A percentile compares a stretch with the other conserved stretches of the same genome.
Evolutionary conservation across 35 echinoderm and acorn worm genomes (phyloP).

Genomic region (Chiridota heheva): DNA sequence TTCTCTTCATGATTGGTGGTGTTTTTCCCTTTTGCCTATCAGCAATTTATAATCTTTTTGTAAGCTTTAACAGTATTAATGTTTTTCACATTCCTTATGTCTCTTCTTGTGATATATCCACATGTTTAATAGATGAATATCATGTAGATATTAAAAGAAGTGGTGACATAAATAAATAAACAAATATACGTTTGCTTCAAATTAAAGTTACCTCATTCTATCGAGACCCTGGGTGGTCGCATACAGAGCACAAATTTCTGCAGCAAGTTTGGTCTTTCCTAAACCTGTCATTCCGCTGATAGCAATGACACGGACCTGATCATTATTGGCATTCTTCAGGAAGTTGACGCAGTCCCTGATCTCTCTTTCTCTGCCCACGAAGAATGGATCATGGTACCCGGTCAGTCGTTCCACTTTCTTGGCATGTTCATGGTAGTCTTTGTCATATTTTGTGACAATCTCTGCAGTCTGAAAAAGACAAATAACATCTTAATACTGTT

Average conservation of each 20-base stretch:
- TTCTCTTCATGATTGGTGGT: no score
- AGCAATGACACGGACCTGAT: slow-evolving; percentile 8
- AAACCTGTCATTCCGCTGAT: slow-evolving; percentile 40
- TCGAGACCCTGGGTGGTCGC: slow-evolving; percentile 25
- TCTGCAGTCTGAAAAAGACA: slow-evolving; percentile 1
- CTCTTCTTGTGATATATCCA: no score
- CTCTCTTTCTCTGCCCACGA: slow-evolving; percentile 31
- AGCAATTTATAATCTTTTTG: no score
- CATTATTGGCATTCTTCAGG: neutral
- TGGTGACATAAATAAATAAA: no score
- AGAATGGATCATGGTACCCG: slow-evolving; percentile 33
- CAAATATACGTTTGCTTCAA: no score
- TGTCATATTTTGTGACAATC: slow-evolving; percentile 2
- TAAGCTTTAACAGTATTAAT: no score
- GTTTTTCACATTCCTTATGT: no score
- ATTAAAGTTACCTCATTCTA: neutral
- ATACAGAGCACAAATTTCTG: slow-evolving; percentile 23
- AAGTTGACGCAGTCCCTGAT: slow-evolving; percentile 1
- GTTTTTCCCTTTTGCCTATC: no score
- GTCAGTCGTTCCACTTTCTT: slow-evolving; percentile 2
- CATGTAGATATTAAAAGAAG: no score
- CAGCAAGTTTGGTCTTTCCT: slow-evolving; percentile 36
- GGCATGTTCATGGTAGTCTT: slow-evolving; percentile 17
- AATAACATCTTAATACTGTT: no score
- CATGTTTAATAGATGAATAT: no score